Conservation (phyloP, 2,888 invertebrate species). For the Alcis repandata region DNA sequence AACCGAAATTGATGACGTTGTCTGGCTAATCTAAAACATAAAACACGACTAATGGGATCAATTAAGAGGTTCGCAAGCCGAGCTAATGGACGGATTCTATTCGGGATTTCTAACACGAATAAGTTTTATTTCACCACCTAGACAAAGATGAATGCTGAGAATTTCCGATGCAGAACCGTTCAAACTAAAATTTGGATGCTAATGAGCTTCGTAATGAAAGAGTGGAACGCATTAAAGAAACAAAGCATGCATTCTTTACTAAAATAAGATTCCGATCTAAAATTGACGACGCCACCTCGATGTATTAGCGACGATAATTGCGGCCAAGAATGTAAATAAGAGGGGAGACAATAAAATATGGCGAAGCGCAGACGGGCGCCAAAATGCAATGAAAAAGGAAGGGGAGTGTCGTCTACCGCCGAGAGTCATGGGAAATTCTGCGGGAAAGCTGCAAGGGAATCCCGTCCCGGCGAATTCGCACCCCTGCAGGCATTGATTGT, state of each 20-base stretch:
- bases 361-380: constrained; percentile 66
- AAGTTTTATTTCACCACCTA: constrained; percentile 29
- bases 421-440: constrained; percentile 75
- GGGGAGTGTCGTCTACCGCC: constrained; percentile 58
- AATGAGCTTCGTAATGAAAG: constrained; percentile 37
- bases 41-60: constrained; percentile 45
- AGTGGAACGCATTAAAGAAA: constrained; percentile 35
- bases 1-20: constrained; percentile 43
- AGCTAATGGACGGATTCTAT: constrained; percentile 33
- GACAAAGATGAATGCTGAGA: constrained; percentile 31
- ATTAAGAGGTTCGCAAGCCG: constrained; percentile 43
- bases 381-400: constrained; percentile 60
- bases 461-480: constrained; percentile 67
- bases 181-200: constrained; percentile 38
- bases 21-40: constrained; percentile 42
- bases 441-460: constrained; percentile 77
- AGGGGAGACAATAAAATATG: constrained; percentile 52
- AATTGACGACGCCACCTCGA: constrained; percentile 39
- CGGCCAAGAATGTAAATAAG: constrained; percentile 50
- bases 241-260: constrained; percentile 44
- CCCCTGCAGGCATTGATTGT: constrained; percentile 66
- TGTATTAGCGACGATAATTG: constrained; percentile 46
- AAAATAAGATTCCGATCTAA: constrained; percentile 46
- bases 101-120: constrained; percentile 32
- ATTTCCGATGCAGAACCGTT: constrained; percentile 27